These are phyloP conservation scores for Halichondria panicea DNA, from an alignment of 37 sponge, comb jelly and placozoan species.

Conservation along the genomic window DNA sequence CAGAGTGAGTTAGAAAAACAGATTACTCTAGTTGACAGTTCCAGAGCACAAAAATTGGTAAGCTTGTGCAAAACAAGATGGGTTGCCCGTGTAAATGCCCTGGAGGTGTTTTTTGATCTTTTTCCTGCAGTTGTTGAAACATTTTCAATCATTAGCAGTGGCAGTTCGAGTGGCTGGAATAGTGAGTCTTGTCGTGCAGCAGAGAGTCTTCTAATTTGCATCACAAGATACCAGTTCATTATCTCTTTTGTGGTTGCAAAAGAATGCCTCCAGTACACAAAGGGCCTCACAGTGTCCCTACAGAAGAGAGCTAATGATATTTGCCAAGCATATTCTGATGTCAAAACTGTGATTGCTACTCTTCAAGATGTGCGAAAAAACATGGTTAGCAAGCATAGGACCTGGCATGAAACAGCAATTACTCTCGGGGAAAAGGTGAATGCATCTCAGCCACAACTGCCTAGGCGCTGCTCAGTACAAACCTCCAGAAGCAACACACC, in stretches of 20 bases:
- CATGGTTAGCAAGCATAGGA: conserved; percentile 17
- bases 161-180: conserved; percentile 9
- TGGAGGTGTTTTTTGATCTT: conserved; percentile 28
- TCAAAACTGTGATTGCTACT: conserved; percentile 23
- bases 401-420: conserved; percentile 22
- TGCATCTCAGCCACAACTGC: conserved; percentile 30
- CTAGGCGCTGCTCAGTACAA: conserved; percentile 48
- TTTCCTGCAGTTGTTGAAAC: conserved; percentile 13
- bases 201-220: conserved; percentile 13
- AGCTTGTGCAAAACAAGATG: conserved; percentile 50
- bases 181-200: conserved; percentile 29
- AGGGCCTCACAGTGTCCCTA: conserved; percentile 27
- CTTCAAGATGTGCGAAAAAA: conserved; percentile 20
- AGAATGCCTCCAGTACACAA: conserved; percentile 14
- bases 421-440: conserved; percentile 20
- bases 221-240: conserved; percentile 33
- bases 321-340: conserved; percentile 30
- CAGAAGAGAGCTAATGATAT: conserved; percentile 45
- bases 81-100: conserved; percentile 45
- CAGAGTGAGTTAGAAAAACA: conserved; percentile 21
- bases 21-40: conserved; percentile 3
- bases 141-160: conserved; percentile 20
- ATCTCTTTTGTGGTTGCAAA: conserved; percentile 19
- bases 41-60: conserved; percentile 12
- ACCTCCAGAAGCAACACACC: conserved; percentile 41